These are phyloP conservation scores for Epizoanthus illoricatus DNA, from an alignment of 92 coral and sea anemone species.

Conservation along the genomic window DNA sequence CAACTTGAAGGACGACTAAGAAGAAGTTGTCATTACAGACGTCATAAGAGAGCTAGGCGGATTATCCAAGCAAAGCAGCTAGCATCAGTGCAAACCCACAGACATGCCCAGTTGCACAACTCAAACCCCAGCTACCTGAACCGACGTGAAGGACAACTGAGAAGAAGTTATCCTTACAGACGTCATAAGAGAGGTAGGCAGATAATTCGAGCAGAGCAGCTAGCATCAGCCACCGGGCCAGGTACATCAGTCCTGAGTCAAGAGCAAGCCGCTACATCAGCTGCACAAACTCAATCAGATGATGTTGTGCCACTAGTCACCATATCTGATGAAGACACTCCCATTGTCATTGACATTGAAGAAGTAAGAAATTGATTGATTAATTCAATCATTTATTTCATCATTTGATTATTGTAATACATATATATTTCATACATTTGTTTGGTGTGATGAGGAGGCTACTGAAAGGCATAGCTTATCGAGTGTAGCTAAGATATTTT, in stretches of 20 bases:
- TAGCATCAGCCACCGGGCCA: neutral
- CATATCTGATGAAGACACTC: slow-evolving; percentile 24
- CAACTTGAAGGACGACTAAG: too few species aligned
- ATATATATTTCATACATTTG: too few species aligned
- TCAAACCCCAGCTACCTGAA: neutral
- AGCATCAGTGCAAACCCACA: neutral
- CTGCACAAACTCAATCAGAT: neutral
- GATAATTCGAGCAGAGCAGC: neutral
- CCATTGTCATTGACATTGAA: slow-evolving; percentile 18
- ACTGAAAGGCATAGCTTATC: too few species aligned
- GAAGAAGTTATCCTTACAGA: slow-evolving; percentile 17
- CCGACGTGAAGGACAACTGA: neutral
- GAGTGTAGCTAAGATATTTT: too few species aligned
- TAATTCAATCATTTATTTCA: neutral
- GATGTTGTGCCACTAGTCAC: neutral
- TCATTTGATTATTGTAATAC: too few species aligned
- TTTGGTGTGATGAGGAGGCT: too few species aligned
- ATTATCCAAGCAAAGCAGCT: too few species aligned
- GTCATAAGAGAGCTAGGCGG: too few species aligned
- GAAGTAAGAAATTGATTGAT: neutral
- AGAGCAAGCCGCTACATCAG: neutral
- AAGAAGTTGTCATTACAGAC: too few species aligned
- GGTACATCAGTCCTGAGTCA: neutral
- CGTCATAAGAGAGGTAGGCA: slow-evolving; percentile 14
- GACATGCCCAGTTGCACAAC: neutral